Base-by-base conservation (phyloP, 2,113 vertebrate genomes). In the Crocuta crocuta region DNA sequence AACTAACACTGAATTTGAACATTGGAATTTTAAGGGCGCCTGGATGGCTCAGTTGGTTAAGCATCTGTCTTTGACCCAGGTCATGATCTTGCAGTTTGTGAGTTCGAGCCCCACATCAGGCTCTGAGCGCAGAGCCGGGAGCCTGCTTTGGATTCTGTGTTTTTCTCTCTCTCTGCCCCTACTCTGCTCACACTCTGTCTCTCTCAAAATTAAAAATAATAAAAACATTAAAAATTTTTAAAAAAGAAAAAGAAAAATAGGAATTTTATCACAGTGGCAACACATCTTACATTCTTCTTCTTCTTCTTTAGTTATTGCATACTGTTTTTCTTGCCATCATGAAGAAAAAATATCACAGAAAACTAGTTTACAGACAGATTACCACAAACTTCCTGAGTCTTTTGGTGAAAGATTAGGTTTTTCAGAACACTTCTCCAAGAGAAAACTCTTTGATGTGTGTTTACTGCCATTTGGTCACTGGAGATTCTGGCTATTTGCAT, bases 381-480 rank as follows among this genome's bases (percentile, higher is more conserved):
- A 65, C 12, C 45, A 73, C 83, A 96, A 28, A 26, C 7, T 70
- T 91, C 33, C n/a, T 82, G 31, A 83, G 48, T 83, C 80, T 86
- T 85, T 66, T 65, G 9, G 31, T 58, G 43, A 55, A 93, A 92
- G n/a, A 87, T 19, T 80, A 50, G 10, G 8, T 87, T 95, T 90
- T 83, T 78, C 58, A 80, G 89, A 96, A 88, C 82, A 50, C 10
- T 73, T 95, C 66, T 79, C 76, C 6, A 80, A 79, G 23, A 28
- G 31, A 94, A 89, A 79, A 70, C 8, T 88, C 84, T 94, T 35
- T 81, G 48, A 94, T 94, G 50, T 80, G 16, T 87, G 96, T 96
- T 97, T 24, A 7, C 66, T 91, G 39, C 8, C 53, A 10, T 89
- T 88, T 94, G 15, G 73, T 39, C 28, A 50, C 1, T 71, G 53